Base-by-base conservation (phyloP, 2,888 invertebrate species). In the Parnassius smintheus region DNA sequence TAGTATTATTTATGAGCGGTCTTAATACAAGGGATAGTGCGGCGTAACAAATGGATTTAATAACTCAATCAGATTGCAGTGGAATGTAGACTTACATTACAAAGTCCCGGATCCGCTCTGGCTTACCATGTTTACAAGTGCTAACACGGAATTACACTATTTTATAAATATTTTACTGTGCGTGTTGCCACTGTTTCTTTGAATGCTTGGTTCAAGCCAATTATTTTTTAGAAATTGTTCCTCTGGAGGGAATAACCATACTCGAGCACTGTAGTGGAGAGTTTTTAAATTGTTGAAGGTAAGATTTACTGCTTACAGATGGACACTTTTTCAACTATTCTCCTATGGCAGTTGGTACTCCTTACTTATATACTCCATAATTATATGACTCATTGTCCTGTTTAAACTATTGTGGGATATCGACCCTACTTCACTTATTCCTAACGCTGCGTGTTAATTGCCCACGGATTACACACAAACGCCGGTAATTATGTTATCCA, bases 21-120 rank as follows among this genome's bases (percentile, higher is more conserved):
- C 25, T n/a, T 12, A 22, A 55, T 55, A 22, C 55, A 55, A 9
- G 55, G 55, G 55, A 45, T 44, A 55, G 8, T 45, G 59, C 25
- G 46, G 53, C 53, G 48, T 53, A 22, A 49, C 60, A 48, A 54
- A 60, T 60, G 53, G 60, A 54, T 48, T 60, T 48, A 59, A 59
- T 53, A 48, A 59, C 46, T 59, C 59, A 13, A 59, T 59, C 53
- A 25, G 35, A 42, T 52, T 41, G 45, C 52, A 41, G 9, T 42
- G 49, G 42, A 42, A 49, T 57, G 49, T 49, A 18, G 53, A 4
- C 13, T 35, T 25, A 25, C 52, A 12, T 35, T 25, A 25, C 52
- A 8, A 2, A 12, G 1, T 7, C 41, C 53, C 8, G 8, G 13
- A 9, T 41, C 22, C 41, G 7, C n/a, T n/a, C 41, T 41, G 52